Conservation (phyloP, 2,888 invertebrate genomes). For the Bedellia somnulentella region DNA sequence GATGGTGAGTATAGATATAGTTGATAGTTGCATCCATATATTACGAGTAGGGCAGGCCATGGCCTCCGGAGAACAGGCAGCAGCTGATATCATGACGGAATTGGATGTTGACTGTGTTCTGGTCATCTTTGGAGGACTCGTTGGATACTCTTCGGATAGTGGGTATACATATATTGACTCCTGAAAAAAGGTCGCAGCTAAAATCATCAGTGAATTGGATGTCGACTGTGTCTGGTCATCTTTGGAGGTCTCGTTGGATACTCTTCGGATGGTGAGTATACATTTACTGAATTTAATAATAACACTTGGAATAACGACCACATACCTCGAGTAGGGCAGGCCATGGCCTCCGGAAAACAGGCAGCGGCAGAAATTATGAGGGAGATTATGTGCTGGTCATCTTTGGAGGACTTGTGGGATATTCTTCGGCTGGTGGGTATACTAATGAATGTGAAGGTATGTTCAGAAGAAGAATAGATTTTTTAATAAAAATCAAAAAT, state of each 20-base stretch:
- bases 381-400: constrained; percentile 97
- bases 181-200: too few species aligned
- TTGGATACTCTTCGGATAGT: constrained; percentile 98
- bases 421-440: constrained; percentile 90
- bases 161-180: too few species aligned
- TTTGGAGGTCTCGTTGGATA: constrained; percentile 99
- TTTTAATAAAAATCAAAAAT: too few species aligned
- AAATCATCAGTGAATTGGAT: too few species aligned
- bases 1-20: constrained; percentile 78
- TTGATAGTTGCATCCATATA: constrained; percentile 97
- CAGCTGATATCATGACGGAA: constrained; percentile 97
- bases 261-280: constrained; percentile 88
- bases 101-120: constrained; percentile 98
- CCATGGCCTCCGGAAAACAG: constrained; percentile 97
- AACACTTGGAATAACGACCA: constrained; percentile 99
- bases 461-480: too few species aligned
- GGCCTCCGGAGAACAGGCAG: constrained; percentile 95
- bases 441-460: too few species aligned
- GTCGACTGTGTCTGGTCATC: constrained; percentile 98
- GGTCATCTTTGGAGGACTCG: constrained; percentile 97
- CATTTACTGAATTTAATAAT: too few species aligned
- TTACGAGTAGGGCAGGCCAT: constrained; percentile 97
- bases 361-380: constrained; percentile 97
- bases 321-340: constrained; percentile 96
- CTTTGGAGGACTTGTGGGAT: constrained; percentile 98